phyloP scores from a whole-genome alignment of 2,113 vertebrate species.

The Danio rerio region GRCz12tu NC_133176.1:7628501-7629000 shows the following conservation, averaged over 20 bases:
- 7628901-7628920: not conserved
- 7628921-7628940: conserved; percentile 5
- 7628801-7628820: not conserved
- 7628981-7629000: conserved; percentile 51
- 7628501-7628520: not conserved
- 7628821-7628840: not conserved
- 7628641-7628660: no score
- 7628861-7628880: not conserved
- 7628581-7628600: not conserved
- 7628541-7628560: not conserved
- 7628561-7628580: not conserved
- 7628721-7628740: not conserved
- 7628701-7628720: not conserved
- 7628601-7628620: not conserved
- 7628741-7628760: not conserved
- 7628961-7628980: conserved; percentile 56
- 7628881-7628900: not conserved
- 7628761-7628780: not conserved
- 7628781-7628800: not conserved
- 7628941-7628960: not conserved
- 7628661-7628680: not conserved
- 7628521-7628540: not conserved
- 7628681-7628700: no score
- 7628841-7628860: not conserved
- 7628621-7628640: not conserved